These are phyloP conservation scores for Setophaga coronata DNA, from an alignment of 2,113 vertebrate genomes.

Conservation along the genomic window DNA sequence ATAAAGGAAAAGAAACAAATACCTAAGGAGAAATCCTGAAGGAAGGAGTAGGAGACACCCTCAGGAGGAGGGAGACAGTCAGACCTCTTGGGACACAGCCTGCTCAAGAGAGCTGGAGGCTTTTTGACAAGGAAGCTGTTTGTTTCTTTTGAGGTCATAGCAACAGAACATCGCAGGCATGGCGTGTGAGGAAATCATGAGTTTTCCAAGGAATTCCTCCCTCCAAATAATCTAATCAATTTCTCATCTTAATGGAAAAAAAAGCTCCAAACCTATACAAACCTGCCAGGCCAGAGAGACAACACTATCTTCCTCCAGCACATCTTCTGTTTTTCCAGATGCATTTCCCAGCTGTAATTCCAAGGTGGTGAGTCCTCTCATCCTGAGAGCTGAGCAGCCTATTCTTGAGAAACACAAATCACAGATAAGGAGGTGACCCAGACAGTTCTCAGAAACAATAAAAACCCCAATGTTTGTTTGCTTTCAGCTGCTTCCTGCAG, in stretches of 20 bases:
- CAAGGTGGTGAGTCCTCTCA: neutral
- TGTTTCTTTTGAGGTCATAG: constrained; percentile 21
- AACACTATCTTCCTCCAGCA: neutral
- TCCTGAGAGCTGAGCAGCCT: neutral
- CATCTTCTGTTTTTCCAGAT: constrained; percentile 36
- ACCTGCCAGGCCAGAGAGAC: neutral
- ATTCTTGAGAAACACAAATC: neutral
- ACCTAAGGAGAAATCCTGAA: neutral
- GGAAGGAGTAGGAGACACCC: neutral
- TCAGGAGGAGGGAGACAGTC: neutral
- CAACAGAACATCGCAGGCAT: neutral
- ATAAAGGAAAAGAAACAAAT: neutral
- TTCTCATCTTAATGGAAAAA: neutral
- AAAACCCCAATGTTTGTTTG: neutral
- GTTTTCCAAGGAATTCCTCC: constrained; percentile 14
- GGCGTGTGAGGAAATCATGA: neutral
- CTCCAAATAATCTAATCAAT: neutral
- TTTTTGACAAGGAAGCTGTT: neutral
- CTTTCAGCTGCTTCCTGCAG: neutral
- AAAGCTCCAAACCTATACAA: neutral
- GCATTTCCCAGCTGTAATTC: constrained; percentile 35
- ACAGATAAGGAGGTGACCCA: constrained; percentile 15
- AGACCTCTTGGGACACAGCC: neutral
- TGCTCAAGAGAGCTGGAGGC: neutral
- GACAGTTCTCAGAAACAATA: neutral